A percentile compares a stretch with the other conserved stretches of the same genome.
Evolutionary conservation across 2,113 vertebrate genomes (phyloP).

Genomic region (Eubucco bourcierii): DNA sequence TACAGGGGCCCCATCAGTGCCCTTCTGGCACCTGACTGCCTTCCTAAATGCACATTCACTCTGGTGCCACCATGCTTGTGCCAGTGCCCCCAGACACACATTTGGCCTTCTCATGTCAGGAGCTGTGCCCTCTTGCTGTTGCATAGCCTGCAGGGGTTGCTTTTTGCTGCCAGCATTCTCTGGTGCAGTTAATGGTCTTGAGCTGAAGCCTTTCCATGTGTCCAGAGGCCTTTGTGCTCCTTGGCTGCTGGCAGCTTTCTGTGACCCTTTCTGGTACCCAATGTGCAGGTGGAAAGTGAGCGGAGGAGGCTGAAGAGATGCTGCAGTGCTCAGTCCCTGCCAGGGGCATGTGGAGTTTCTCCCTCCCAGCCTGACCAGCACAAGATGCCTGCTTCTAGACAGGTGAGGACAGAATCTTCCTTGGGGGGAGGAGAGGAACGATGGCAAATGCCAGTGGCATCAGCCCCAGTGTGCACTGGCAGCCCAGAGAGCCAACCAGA

Average conservation of each 20-base stretch:
- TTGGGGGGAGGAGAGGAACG: neutral
- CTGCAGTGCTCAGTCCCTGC: neutral
- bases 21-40: neutral
- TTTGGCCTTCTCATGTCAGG: neutral
- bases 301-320: constrained; percentile 69
- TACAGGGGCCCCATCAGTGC: no score
- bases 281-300: constrained; percentile 67
- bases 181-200: neutral
- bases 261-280: neutral
- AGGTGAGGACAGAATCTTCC: neutral
- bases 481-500: no score
- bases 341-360: neutral
- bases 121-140: neutral
- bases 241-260: neutral
- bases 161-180: neutral
- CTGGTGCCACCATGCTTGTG: neutral
- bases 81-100: neutral
- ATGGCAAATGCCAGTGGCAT: neutral
- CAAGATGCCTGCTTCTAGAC: neutral
- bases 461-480: neutral
- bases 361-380: neutral
- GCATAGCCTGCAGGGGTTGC: fast-evolving
- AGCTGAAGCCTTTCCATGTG: neutral
- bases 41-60: neutral
- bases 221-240: neutral